Evolutionary conservation across 2,888 invertebrate species (phyloP), one percentile per base, ranked within the genome.

Genomic region (Drosophila basisetae): DNA sequence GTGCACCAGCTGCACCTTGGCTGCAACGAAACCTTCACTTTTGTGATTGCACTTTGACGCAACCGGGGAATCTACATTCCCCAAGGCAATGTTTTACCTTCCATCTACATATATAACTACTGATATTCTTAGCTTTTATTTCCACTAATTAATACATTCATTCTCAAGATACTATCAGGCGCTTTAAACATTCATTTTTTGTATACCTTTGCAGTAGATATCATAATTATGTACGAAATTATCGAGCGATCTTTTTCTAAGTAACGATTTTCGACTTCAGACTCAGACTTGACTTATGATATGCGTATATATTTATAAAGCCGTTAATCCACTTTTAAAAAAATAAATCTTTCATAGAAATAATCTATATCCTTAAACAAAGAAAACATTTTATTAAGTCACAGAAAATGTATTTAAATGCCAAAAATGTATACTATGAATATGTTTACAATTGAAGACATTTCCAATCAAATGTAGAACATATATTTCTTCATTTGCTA

Each of bases 11-110:
- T 78, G 80, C 82, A 68, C 39, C 58, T 75, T 71, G 43, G 35
- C 47, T 50, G 25, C 18, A 58, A 58, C 47, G 61, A 76, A 82
- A 75, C 82, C 84, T 87, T 83, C 82, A 87, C 87, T 87, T 82
- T 81, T 84, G 60, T 71, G 52, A 35, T 43, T 63, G 60, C 60
- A 54, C n/a, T 49, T 49, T 28, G 11, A 50, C 30, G 43, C 56
- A 64, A 70, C 61, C 65, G 66, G 62, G 65, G 39, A 66, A 47
- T 62, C 43, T 35, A 25, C 47, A 77, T 73, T 83, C 83, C 83
- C 82, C 69, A 30, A 59, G 69, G 88, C 60, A 53, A 59, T 78
- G 69, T 74, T 71, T 78, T 64, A 13, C 43, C 31, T 61, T 54
- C 50, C 43, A 53, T 59, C 54, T 41, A 56, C 56, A 22, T 25